Evolutionary conservation across 2,888 invertebrate genomes (phyloP).

Genomic region (Ptilodon capucinus): DNA sequence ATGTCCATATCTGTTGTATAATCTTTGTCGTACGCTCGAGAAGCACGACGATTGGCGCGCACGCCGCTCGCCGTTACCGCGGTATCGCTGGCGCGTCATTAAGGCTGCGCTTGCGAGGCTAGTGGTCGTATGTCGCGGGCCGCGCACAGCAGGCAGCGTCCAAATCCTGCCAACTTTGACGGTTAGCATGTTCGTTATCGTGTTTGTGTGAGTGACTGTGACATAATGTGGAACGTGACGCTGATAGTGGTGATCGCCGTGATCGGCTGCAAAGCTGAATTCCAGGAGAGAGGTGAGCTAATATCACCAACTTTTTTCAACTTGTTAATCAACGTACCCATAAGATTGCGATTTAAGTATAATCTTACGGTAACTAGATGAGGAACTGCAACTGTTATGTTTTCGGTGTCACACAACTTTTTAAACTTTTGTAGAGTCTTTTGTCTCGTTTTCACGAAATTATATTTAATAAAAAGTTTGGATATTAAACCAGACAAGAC

Average conservation of each 20-base stretch:
- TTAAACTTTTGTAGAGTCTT: conserved; percentile 17
- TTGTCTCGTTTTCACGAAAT: conserved; percentile 19
- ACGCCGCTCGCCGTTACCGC: conserved; percentile 6
- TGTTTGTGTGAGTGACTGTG: conserved; percentile 61
- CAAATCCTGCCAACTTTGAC: conserved; percentile 36
- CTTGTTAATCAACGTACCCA: background rate
- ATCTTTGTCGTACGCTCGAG: conserved; percentile 11
- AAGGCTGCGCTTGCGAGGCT: conserved; percentile 58
- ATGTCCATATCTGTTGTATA: conserved; percentile 13
- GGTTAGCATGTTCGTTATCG: conserved; percentile 55
- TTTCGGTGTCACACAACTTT: conserved; percentile 28
- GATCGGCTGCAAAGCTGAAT: conserved; percentile 47
- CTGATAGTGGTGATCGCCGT: conserved; percentile 41
- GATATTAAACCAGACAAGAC: no score
- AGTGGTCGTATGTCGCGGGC: conserved; percentile 50
- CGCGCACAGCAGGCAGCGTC: conserved; percentile 1
- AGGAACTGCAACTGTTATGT: conserved; percentile 27
- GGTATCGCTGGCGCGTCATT: conserved; percentile 38
- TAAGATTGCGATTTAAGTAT: background rate
- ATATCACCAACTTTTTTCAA: background rate
- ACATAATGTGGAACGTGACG: conserved; percentile 58
- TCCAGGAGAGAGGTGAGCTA: conserved; percentile 71
- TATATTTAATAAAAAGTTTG: background rate
- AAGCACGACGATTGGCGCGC: conserved; percentile 4
- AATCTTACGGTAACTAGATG: conserved; percentile 28